Evolutionary conservation across 1,140 invertebrate genomes (phyloP).

Genomic region (Samia ricini): DNA sequence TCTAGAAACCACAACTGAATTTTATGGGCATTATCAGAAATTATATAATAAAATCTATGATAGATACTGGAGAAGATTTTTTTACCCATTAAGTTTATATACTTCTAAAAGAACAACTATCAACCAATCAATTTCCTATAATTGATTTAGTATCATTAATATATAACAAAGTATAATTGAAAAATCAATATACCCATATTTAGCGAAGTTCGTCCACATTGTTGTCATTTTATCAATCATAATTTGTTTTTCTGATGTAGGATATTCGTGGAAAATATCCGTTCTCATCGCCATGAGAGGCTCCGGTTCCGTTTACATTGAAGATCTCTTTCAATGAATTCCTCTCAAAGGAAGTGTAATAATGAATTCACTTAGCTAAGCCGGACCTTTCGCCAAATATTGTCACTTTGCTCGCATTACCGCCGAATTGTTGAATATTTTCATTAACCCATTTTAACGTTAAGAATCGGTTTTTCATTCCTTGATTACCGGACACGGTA

Average conservation of each 20-base stretch:
- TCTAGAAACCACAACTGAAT: too few species aligned
- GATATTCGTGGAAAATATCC: conserved; percentile 1
- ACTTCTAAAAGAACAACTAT: too few species aligned
- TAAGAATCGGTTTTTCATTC: too few species aligned
- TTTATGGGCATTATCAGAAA: too few species aligned
- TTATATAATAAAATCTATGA: too few species aligned
- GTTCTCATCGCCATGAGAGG: too few species aligned
- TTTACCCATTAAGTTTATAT: too few species aligned
- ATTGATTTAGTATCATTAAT: too few species aligned
- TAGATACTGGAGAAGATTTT: too few species aligned
- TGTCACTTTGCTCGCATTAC: conserved; percentile 9
- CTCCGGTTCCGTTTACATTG: conserved; percentile 6
- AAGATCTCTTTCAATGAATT: conserved; percentile 10
- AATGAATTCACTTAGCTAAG: conserved; percentile 13
- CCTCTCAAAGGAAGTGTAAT: conserved; percentile 9
- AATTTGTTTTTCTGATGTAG: conserved; percentile 19
- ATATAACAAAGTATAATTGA: too few species aligned
- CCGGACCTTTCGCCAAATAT: conserved; percentile 17
- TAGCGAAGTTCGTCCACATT: conserved; percentile 42
- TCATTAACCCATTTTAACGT: conserved; percentile 14
- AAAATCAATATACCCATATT: conserved; percentile 36
- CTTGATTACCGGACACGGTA: too few species aligned
- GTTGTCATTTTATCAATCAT: conserved; percentile 34
- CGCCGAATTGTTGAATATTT: conserved; percentile 16
- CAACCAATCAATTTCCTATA: too few species aligned